Evolutionary conservation across 2,113 vertebrate genomes (phyloP), one percentile per base, ranked within the genome.

Genomic region (Puntigrus tetrazona): DNA sequence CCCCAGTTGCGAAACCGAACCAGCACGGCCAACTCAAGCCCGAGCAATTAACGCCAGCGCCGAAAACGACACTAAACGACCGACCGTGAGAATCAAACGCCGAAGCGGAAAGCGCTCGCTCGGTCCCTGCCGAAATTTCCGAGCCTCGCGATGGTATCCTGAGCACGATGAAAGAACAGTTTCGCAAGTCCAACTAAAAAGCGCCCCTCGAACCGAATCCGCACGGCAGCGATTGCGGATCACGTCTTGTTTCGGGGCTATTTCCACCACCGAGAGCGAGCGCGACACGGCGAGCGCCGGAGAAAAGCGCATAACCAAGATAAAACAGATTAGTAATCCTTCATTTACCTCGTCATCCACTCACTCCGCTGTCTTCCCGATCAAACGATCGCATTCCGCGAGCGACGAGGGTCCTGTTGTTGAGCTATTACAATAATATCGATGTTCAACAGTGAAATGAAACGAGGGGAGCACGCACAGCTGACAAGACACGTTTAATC

Each of bases 401-500:
- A 81, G 76, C 69, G 11, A 45, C 59, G 25, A 59, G 41, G 50
- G 59, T 79, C 55, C 67, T 59, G 65, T 38, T 25, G 63, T 38
- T 7, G 47, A 52, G 31, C 73, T 63, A 27, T 82, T 41, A 83
- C 67, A 76, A 69, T 31, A 61, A 72, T 87, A 87, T 74, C 83
- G 90, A 83, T 67, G 80, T 84, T 83, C 43, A 65, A 79, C 77
- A 59, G 90, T 84, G 83, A 89, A 81, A 85, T 63, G 83, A 87
- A 80, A 80, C 78, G 85, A 82, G 70, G 63, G 50, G 50, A 70
- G 74, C 65, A 82, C 82, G 76, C 83, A 85, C 87, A 90, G 85
- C 87, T 87, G 87, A 89, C 87, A 88, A 89, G 87, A 84, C 87
- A 55, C 86, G 87, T 70, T 81, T 85, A 88, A 87, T 87, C 86